These are phyloP conservation scores for Elegia similella DNA, from an alignment of 2,888 invertebrate species.

Conservation along the genomic window DNA sequence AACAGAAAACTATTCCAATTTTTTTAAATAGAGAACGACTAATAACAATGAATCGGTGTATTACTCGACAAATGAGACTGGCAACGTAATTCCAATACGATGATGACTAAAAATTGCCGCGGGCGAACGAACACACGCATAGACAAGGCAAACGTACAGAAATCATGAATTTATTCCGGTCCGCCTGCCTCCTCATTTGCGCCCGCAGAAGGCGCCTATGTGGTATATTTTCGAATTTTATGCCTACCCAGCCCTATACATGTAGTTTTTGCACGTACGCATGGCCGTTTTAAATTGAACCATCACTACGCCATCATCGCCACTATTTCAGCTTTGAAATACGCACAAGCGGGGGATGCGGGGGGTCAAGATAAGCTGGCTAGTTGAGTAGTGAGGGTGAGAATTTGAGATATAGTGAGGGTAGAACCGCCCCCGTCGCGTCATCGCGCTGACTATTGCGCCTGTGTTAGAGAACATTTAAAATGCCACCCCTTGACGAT, in stretches of 20 bases:
- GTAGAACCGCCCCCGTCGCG: conserved; percentile 62
- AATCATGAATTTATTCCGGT: conserved; percentile 70
- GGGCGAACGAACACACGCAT: conserved; percentile 1
- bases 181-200: conserved; percentile 68
- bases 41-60: not conserved
- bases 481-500: conserved; percentile 77
- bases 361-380: conserved; percentile 42
- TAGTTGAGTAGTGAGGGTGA: conserved; percentile 47
- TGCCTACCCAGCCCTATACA: conserved; percentile 53
- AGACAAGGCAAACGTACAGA: conserved; percentile 50
- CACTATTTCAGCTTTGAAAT: conserved; percentile 23
- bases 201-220: conserved; percentile 59
- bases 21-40: not conserved
- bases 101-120: conserved; percentile 11
- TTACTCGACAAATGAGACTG: not conserved
- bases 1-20: not conserved
- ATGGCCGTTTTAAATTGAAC: conserved; percentile 45
- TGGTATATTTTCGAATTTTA: conserved; percentile 77
- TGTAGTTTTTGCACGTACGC: conserved; percentile 57
- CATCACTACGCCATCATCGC: conserved; percentile 37
- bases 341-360: conserved; percentile 29
- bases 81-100: not conserved
- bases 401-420: conserved; percentile 70
- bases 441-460: conserved; percentile 75
- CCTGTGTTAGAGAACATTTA: conserved; percentile 78